Conservation (phyloP, 2,888 invertebrate species). For the Drosophila fulvimacula region DNA sequence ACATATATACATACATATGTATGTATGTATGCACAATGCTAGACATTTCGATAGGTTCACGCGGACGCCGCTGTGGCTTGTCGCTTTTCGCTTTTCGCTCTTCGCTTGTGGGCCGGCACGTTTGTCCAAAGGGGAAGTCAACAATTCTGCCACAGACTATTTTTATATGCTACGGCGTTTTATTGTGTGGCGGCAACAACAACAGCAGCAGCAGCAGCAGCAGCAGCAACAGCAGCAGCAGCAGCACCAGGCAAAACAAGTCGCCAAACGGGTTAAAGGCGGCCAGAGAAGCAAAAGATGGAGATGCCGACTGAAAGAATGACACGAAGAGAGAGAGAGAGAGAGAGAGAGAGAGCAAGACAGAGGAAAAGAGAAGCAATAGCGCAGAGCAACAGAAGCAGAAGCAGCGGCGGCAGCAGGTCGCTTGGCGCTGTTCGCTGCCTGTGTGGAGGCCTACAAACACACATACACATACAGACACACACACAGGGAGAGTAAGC, state of each 20-base stretch:
- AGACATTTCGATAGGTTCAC: constrained; percentile 35
- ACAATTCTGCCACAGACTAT: constrained; percentile 59
- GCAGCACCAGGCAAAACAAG: constrained; percentile 52
- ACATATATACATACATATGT: too few species aligned
- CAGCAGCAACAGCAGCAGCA: not conserved
- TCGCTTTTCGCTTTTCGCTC: not conserved
- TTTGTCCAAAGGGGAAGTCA: constrained; percentile 55
- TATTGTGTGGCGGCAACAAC: constrained; percentile 27
- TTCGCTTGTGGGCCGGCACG: constrained; percentile 44
- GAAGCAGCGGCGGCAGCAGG: constrained; percentile 31
- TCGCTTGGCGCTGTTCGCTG: constrained; percentile 52
- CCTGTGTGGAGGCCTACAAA: constrained; percentile 67
- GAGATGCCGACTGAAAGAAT: constrained; percentile 47
- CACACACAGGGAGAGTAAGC: constrained; percentile 14
- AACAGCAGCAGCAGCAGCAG: constrained; percentile 22
- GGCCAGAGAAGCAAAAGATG: constrained; percentile 38
- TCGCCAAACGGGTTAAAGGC: constrained; percentile 68
- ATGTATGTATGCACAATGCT: too few species aligned
- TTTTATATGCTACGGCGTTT: constrained; percentile 56
- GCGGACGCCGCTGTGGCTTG: constrained; percentile 43
- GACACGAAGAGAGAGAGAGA: constrained; percentile 5
- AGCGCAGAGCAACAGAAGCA: not conserved
- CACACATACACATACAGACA: constrained; percentile 44
- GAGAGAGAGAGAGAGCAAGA: not conserved
- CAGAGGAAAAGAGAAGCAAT: not conserved